Percentiles rank a stretch among this genome's conserved stretches.
These are phyloP conservation scores for Brenthis hecate DNA, from an alignment of 2,888 invertebrate species.

Conservation along the genomic window DNA sequence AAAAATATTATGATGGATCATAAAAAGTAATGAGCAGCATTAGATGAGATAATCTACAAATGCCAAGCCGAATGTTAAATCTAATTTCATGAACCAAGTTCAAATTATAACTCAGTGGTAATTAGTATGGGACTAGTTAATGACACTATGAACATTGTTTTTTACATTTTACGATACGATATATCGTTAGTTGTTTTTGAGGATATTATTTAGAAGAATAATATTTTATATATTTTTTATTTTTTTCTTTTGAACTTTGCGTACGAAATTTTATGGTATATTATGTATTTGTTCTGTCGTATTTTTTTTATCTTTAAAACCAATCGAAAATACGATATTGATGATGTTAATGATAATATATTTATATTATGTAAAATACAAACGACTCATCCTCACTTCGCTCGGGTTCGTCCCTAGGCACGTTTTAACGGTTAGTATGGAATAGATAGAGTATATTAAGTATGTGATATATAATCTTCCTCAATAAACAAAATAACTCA, in stretches of 20 bases:
- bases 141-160: slow-evolving; percentile 18
- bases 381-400: no score
- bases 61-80: slow-evolving; percentile 21
- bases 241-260: neutral
- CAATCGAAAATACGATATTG: no score
- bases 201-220: neutral
- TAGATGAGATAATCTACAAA: slow-evolving; percentile 5
- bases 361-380: no score
- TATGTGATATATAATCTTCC: no score
- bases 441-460: no score
- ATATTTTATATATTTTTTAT: neutral
- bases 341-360: no score
- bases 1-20: slow-evolving; percentile 24
- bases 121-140: slow-evolving; percentile 36
- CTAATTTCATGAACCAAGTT: slow-evolving; percentile 29
- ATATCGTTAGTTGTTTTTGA: neutral
- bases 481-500: no score
- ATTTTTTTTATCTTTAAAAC: no score
- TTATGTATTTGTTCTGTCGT: no score
- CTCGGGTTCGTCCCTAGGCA: no score
- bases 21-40: slow-evolving; percentile 26
- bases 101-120: slow-evolving; percentile 31
- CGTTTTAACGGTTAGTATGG: no score
- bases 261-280: no score
- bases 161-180: slow-evolving; percentile 25